Percentiles rank a stretch among this genome's conserved stretches.
phyloP scores from a whole-genome alignment of 2,113 vertebrate species.

The Haemorhous mexicanus region DNA sequence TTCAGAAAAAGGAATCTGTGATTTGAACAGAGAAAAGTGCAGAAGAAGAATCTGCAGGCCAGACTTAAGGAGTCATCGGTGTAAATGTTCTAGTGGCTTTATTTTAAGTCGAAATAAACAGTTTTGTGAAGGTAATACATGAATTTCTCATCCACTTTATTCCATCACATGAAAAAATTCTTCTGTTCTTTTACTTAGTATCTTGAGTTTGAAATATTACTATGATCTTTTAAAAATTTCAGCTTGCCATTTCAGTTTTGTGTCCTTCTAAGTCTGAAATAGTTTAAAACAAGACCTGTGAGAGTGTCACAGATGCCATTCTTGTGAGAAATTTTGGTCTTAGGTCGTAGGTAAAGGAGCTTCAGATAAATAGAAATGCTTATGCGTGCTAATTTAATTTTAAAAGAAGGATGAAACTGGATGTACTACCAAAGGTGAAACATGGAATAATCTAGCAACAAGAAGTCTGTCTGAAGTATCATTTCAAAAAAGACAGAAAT shows the following conservation, averaged over 20 bases:
- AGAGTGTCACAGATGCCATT: not conserved
- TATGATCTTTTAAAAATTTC: not conserved
- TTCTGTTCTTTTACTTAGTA: not conserved
- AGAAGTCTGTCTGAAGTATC: not conserved
- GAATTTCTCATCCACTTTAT: not conserved
- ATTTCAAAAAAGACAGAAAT: not conserved
- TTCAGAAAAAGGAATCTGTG: constrained; percentile 69
- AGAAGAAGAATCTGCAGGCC: constrained; percentile 66
- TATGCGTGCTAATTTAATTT: not conserved
- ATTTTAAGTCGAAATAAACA: constrained; percentile 76
- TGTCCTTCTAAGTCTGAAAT: not conserved
- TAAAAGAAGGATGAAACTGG: not conserved
- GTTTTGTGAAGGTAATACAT: constrained; percentile 84
- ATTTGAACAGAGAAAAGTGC: constrained; percentile 65
- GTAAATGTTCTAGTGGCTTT: constrained; percentile 83
- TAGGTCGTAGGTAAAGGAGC: not conserved
- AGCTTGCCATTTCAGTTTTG: not conserved
- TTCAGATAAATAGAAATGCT: not conserved
- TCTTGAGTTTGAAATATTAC: not conserved
- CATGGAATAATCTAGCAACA: not conserved
- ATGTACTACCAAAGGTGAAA: not conserved
- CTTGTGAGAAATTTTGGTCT: not conserved
- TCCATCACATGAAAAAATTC: not conserved
- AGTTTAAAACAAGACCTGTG: not conserved
- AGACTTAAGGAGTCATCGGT: constrained; percentile 44